A percentile compares a stretch with the other conserved stretches of the same genome.
phyloP scores from a whole-genome alignment of 2,113 vertebrate genomes.

The Nasalis larvatus region DNA sequence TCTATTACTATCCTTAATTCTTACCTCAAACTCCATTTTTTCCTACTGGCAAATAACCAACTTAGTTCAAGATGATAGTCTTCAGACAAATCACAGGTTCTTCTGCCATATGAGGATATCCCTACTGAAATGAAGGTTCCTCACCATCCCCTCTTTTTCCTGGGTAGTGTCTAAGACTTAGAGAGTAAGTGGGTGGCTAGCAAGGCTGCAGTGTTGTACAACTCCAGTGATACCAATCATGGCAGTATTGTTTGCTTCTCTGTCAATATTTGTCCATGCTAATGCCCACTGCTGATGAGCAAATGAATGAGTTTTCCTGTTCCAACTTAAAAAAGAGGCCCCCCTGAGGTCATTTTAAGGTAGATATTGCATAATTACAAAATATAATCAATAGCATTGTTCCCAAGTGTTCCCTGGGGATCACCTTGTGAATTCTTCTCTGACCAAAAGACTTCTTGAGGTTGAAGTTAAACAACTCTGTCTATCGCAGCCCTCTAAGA shows the following conservation, averaged over 20 bases:
- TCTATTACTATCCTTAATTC: not conserved
- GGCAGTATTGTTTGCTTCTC: not conserved
- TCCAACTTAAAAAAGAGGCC: not conserved
- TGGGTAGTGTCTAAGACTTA: not conserved
- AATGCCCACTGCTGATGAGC: not conserved
- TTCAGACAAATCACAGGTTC: not conserved
- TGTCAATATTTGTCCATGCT: not conserved
- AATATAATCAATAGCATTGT: not conserved
- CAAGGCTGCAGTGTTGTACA: not conserved
- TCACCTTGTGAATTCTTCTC: not conserved
- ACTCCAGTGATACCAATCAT: not conserved
- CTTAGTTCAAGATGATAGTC: not conserved
- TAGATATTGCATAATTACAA: not conserved
- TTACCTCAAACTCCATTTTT: not conserved
- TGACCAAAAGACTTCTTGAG: not conserved
- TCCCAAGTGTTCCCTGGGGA: not conserved
- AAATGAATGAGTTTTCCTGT: not conserved
- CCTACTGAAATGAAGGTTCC: not conserved
- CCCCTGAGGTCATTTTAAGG: not conserved
- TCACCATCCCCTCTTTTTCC: not conserved
- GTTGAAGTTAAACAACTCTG: not conserved
- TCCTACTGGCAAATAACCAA: not conserved
- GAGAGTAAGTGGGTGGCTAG: not conserved
- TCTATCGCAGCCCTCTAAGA: not conserved
- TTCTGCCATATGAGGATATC: not conserved